Evolutionary conservation across 1,140 invertebrate genomes (phyloP), one percentile per base, ranked within the genome.

Genomic region (Drosophila biarmipes): DNA sequence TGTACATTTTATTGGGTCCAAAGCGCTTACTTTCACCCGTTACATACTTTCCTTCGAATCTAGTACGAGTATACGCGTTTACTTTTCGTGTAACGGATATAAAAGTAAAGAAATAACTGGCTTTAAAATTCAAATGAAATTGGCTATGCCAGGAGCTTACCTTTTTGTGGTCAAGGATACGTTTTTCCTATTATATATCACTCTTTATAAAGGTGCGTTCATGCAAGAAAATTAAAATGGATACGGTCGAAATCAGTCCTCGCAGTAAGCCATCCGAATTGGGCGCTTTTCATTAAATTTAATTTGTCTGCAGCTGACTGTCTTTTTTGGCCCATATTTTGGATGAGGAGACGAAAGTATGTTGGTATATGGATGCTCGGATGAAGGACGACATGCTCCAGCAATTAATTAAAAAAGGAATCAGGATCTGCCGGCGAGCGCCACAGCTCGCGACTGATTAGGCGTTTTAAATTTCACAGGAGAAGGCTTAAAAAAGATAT

Each of bases 91-190:
- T n/a, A n/a, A n/a, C n/a, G n/a, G n/a, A n/a, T n/a, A 82, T 75
- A 82, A 74, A 67, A 69, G 68, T 69, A 67, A 54, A 37, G 78
- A 74, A 76, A 76, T 62, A 46, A 37, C 53, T 43, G 49, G 43
- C 75, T 58, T 57, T 58, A 69, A 82, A 89, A 89, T 87, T 89
- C 82, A 87, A 87, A 87, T 87, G 69, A 87, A 87, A 87, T 87
- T 87, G 84, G 73, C 79, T 78, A 59, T 77, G 73, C 62, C 43
- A n/a, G 45, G 63, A 58, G 51, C 51, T 49, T 38, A 59, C 61
- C 51, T 74, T 34, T 40, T 46, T 52, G 61, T 72, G 82, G 82
- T 82, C 78, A 82, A 78, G 74, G 55, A 72, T 77, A 51, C 63
- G 54, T 42, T 63, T 61, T 46, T 80, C 56, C 68, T 69, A 78